phyloP scores from a whole-genome alignment of 1,140 invertebrate species.

The Meteorus sp. region DNA sequence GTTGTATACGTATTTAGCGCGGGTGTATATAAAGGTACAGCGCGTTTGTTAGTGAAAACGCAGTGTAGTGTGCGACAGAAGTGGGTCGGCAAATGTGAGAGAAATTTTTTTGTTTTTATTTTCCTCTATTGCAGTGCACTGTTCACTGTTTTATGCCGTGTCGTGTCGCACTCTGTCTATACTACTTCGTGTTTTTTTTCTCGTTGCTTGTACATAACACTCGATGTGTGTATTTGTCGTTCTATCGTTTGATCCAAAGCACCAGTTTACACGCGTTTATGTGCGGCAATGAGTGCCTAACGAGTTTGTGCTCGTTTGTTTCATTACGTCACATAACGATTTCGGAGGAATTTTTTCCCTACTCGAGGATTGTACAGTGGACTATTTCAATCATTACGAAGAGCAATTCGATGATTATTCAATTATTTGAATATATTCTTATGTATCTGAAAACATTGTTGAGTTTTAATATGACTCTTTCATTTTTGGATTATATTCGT shows the following conservation, averaged over 20 bases:
- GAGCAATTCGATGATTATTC: neutral
- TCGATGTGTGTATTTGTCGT: neutral
- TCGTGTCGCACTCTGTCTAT: no score
- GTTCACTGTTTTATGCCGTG: no score
- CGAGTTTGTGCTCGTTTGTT: neutral
- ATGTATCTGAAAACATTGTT: no score
- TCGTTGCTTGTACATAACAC: neutral
- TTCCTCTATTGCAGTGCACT: no score
- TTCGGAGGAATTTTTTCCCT: neutral
- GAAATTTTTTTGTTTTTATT: no score
- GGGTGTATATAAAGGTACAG: neutral
- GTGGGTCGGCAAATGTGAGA: no score
- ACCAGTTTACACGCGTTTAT: constrained; percentile 9
- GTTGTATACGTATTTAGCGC: neutral
- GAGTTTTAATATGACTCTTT: no score
- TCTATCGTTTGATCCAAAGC: neutral
- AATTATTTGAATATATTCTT: no score
- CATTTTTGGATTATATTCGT: no score
- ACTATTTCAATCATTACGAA: neutral
- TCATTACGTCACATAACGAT: neutral
- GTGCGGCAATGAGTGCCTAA: constrained; percentile 14
- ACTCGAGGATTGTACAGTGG: neutral
- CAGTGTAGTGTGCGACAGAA: no score
- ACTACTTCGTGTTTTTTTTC: neutral
- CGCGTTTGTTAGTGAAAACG: constrained; percentile 1